Percentiles rank a stretch among this genome's conserved stretches.
Evolutionary conservation across 2,113 vertebrate genomes (phyloP).

Genomic region (Chiloscyllium plagiosum): DNA sequence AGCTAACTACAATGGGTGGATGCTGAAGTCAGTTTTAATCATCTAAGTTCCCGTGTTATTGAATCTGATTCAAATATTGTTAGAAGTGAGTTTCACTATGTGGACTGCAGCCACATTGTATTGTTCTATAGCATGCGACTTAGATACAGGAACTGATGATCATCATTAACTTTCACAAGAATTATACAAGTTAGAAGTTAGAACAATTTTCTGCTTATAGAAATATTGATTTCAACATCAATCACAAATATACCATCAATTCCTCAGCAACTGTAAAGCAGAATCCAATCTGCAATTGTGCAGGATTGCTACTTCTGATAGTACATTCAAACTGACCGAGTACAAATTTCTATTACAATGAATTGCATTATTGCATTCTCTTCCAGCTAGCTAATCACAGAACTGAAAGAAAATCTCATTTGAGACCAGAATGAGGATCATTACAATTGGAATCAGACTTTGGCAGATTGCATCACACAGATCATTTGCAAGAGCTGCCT

Average conservation of each 20-base stretch:
- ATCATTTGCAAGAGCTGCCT: not conserved
- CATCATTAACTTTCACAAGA: not conserved
- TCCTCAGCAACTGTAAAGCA: not conserved
- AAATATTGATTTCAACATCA: not conserved
- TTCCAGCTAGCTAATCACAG: not conserved
- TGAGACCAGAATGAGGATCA: not conserved
- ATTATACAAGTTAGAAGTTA: not conserved
- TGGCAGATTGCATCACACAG: not conserved
- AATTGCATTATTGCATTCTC: not conserved
- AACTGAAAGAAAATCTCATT: not conserved
- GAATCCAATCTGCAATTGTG: not conserved
- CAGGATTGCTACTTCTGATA: not conserved
- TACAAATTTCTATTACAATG: not conserved
- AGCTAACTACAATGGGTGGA: not conserved
- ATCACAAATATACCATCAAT: not conserved
- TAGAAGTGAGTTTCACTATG: not conserved
- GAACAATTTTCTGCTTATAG: not conserved
- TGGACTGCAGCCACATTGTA: too few species aligned
- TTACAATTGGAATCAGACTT: not conserved
- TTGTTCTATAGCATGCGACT: not conserved
- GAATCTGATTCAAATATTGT: not conserved
- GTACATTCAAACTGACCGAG: too few species aligned
- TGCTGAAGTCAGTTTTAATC: not conserved
- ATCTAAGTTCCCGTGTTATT: not conserved
- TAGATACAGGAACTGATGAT: not conserved